A percentile compares a stretch with the other conserved stretches of the same genome.
phyloP scores from a whole-genome alignment of 2,113 vertebrate genomes.

The Dicentrarchus labrax region DNA sequence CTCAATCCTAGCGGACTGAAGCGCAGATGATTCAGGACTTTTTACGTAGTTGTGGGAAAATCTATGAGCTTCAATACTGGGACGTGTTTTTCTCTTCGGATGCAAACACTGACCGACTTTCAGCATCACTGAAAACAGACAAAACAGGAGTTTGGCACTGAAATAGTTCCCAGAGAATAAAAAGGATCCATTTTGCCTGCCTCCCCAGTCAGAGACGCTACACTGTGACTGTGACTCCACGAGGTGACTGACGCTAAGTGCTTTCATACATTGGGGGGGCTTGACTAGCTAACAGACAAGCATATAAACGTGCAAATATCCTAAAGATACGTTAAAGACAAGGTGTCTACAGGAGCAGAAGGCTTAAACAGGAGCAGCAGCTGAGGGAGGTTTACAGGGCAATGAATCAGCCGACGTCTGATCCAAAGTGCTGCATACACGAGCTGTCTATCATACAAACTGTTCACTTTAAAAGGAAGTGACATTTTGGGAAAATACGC shows the following conservation, averaged over 20 bases:
- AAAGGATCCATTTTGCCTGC: slow-evolving; percentile 56
- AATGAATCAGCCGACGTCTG: slow-evolving; percentile 19
- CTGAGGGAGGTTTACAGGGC: slow-evolving; percentile 26
- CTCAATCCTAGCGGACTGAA: not conserved
- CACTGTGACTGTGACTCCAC: slow-evolving; percentile 5
- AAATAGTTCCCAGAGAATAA: slow-evolving; percentile 81
- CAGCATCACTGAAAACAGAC: slow-evolving; percentile 75
- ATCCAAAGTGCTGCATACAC: slow-evolving; percentile 39
- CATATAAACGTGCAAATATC: slow-evolving; percentile 42
- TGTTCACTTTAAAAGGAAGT: slow-evolving; percentile 11
- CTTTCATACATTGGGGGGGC: slow-evolving; percentile 33
- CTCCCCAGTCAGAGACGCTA: slow-evolving; percentile 28
- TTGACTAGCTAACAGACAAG: slow-evolving; percentile 17
- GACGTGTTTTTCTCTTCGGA: slow-evolving; percentile 30
- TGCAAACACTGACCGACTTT: slow-evolving; percentile 69
- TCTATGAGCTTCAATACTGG: slow-evolving; percentile 26
- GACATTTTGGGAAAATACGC: slow-evolving; percentile 6
- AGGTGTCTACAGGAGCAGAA: slow-evolving; percentile 28
- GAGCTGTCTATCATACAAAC: slow-evolving; percentile 22
- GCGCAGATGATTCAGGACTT: slow-evolving; percentile 10
- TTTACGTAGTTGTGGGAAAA: not conserved
- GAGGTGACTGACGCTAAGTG: slow-evolving; percentile 47
- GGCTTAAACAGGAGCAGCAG: slow-evolving; percentile 4
- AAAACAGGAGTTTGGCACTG: slow-evolving; percentile 83
- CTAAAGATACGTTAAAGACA: slow-evolving; percentile 39